These are phyloP conservation scores for Xestoiulus laeticollis DNA, from an alignment of 2,888 invertebrate genomes.

Conservation along the genomic window DNA sequence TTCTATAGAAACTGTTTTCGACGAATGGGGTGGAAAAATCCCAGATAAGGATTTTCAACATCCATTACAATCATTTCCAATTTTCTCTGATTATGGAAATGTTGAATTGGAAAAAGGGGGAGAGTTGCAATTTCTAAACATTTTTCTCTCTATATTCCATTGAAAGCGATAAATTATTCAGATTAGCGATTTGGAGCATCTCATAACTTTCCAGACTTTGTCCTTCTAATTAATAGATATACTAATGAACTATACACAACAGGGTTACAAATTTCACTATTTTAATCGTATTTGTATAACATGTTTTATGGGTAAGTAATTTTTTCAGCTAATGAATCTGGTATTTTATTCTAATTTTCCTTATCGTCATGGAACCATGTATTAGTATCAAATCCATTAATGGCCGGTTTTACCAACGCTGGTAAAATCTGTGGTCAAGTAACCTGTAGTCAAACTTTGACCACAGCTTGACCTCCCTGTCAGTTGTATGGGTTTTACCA, in stretches of 20 bases:
- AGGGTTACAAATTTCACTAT: too few relatives aligned
- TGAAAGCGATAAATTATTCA: not conserved
- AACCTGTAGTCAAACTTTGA: too few relatives aligned
- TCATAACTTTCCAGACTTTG: not conserved
- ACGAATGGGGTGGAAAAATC: not conserved
- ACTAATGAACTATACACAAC: not conserved
- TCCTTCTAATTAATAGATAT: not conserved
- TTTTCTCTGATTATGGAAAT: slow-evolving; percentile 22
- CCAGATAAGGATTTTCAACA: not conserved
- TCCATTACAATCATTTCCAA: slow-evolving; percentile 34
- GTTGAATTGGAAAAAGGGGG: not conserved
- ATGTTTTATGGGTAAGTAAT: too few relatives aligned
- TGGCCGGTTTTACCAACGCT: too few relatives aligned
- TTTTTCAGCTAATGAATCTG: too few relatives aligned
- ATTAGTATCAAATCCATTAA: too few relatives aligned
- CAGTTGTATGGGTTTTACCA: too few relatives aligned
- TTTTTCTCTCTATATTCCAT: not conserved
- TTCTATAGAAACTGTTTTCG: slow-evolving; percentile 15
- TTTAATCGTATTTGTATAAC: too few relatives aligned
- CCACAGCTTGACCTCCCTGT: too few relatives aligned
- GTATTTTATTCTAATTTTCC: too few relatives aligned
- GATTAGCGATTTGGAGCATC: not conserved
- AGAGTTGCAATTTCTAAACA: not conserved
- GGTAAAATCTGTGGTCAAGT: too few relatives aligned
- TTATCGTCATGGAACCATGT: too few relatives aligned